A percentile compares a stretch with the other conserved stretches of the same genome.
Conservation (phyloP, 2,797 vertebrate species). For the Esox lucius region DNA sequence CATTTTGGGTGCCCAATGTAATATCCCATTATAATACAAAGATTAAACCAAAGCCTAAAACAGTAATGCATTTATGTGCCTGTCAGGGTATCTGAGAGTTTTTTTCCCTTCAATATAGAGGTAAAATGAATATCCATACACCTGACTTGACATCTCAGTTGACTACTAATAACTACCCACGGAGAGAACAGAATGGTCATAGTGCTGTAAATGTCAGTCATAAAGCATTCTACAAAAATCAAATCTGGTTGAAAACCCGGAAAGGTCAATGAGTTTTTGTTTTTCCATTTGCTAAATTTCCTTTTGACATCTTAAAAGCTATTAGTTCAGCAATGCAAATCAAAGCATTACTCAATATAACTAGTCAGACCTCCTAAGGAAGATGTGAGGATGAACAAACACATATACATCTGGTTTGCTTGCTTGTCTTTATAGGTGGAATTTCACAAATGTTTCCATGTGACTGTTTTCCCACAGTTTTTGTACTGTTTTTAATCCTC, state of each 20-base stretch:
- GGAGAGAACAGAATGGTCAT: background rate
- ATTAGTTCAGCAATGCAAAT: conserved; percentile 70
- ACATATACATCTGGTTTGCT: no score
- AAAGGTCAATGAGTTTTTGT: conserved; percentile 48
- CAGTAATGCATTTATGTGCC: background rate
- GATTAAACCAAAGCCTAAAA: no score
- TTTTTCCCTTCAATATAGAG: background rate
- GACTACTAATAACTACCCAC: conserved; percentile 7
- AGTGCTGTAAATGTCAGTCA: background rate
- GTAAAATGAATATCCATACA: background rate
- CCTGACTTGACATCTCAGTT: background rate
- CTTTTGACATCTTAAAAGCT: conserved; percentile 69
- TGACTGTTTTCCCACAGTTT: no score
- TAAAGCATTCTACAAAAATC: conserved; percentile 35
- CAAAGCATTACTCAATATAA: conserved; percentile 56
- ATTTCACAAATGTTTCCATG: no score
- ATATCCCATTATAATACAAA: no score
- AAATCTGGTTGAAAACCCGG: conserved; percentile 56
- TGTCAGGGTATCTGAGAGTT: background rate
- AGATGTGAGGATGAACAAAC: conserved; percentile 42
- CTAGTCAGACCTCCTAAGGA: conserved; percentile 53
- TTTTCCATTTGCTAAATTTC: conserved; percentile 55
- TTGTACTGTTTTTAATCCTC: no score
- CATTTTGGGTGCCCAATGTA: no score
- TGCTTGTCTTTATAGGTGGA: no score